Evolutionary conservation across 2,888 invertebrate genomes (phyloP).

Genomic region (Phortica magna): DNA sequence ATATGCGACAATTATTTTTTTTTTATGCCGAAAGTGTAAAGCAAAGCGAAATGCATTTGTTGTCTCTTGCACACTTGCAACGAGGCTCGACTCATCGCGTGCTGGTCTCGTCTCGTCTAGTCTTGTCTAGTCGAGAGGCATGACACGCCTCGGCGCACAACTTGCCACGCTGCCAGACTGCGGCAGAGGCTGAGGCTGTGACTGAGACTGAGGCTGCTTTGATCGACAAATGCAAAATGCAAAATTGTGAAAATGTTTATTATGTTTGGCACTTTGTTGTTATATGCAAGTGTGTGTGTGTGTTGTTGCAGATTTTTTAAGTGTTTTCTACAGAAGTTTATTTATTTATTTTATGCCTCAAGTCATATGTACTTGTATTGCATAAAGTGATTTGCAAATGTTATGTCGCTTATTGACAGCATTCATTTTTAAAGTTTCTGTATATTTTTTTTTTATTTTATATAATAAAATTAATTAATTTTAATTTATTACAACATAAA

Average conservation of each 20-base stretch:
- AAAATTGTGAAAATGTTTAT: slow-evolving; percentile 22
- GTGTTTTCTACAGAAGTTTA: slow-evolving; percentile 16
- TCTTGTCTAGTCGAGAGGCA: too few species aligned
- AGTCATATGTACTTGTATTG: not conserved
- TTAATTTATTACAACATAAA: too few species aligned
- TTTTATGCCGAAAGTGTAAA: not conserved
- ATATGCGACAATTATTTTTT: slow-evolving; percentile 71
- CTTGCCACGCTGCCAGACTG: too few species aligned
- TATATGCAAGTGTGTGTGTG: not conserved
- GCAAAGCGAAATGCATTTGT: not conserved
- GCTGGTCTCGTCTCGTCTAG: too few species aligned
- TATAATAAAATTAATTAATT: too few species aligned
- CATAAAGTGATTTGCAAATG: not conserved
- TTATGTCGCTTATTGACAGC: not conserved
- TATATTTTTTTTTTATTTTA: too few species aligned
- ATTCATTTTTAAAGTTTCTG: too few species aligned
- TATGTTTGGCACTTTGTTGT: slow-evolving; percentile 3
- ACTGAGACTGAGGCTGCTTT: not conserved
- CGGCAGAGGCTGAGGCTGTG: not conserved
- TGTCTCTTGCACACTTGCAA: not conserved
- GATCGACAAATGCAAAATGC: slow-evolving; percentile 36
- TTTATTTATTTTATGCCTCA: slow-evolving; percentile 7
- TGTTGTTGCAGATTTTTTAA: slow-evolving; percentile 4
- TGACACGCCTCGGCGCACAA: too few species aligned
- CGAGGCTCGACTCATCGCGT: too few species aligned